Evolutionary conservation across 2,888 invertebrate genomes (phyloP), one percentile per base, ranked within the genome.

Genomic region (Chalcosyrphus nemorum): DNA sequence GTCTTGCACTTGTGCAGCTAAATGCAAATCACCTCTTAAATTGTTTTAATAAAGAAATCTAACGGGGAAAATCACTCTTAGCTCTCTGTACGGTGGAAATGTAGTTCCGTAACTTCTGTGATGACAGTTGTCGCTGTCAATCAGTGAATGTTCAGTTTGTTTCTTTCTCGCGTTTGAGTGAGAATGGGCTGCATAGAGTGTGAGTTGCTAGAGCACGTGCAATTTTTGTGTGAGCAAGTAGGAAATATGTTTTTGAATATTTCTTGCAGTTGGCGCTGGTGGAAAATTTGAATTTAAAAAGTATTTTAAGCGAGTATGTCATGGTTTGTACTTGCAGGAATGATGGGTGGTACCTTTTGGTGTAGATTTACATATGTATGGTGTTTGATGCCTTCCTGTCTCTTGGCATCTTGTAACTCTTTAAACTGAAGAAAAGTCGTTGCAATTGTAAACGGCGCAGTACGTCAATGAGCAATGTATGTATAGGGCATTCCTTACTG

Each of bases 91-190:
- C 45, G 24, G 13, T 15, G 24, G 41, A 43, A 65, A 27, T 27
- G n/a, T 35, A 52, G 50, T 81, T 81, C 70, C 63, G 57, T 81
- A 70, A 81, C 76, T 27, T 17, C 29, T 65, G 21, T 11, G n/a
- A 7, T 63, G 72, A 63, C 47, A 21, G 29, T 52, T 17, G 5
- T 50, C 38, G 41, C 29, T 76, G 68, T 50, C 56, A 75, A 45
- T 54, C 17, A 13, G 0, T 13, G 6, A 1, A 19, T 1, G 9
- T 4, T 52, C 1, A 0, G 0, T 19, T 54, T 63, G 32, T 50
- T 54, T 52, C 29, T 61, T 38, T 68, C 50, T 3, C 17, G 4
- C 52, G 1, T 0, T 9, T 35, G 7, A 0, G 43, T 21, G 21
- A 1, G 19, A 54, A 21, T 3, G 29, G n/a, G 15, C 21, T 1